Base-by-base conservation (phyloP, 2,888 invertebrate species). In the Steinernema scapterisci region DNA sequence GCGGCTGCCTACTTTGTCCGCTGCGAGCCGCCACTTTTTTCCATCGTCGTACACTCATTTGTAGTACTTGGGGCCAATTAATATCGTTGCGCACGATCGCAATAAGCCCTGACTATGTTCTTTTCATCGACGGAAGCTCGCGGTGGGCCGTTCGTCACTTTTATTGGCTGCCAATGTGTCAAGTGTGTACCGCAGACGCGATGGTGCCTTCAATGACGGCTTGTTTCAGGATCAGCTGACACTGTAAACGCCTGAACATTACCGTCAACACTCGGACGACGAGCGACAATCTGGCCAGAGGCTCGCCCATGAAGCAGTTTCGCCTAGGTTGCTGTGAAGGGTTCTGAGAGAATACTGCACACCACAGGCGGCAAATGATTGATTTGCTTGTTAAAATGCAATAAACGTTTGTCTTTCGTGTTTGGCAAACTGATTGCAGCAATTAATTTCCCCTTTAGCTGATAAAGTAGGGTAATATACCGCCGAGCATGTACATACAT, bases 101-200 rank as follows among this genome's bases (percentile, higher is more conserved):
- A 27, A 63, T 63, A 31, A 31, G 27, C 63, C 23, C 63, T 27
- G 63, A 63, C 31, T 63, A 27, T 27, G 63, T 63, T 63, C 63
- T 63, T 63, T 48, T 63, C 63, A 13, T 63, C 63, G 63, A 25
- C 63, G 63, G 63, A 63, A 63, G 63, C 63, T 31, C 27, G 27
- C 38, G 27, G 63, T 11, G 11, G 25, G 63, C 63, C 63, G 63
- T 63, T 63, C 23, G 31, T 63, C 63, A 63, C 1, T 63, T 63
- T 63, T 63, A 63, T 63, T 63, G 63, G 63, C 63, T 63, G 63
- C 1, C 63, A 63, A 63, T 63, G 63, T 63, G 63, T 63, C 63
- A 63, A 63, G 63, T 63, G 31, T 27, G 63, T 38, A 31, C 63
- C 38, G 63, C 63, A 63, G 63, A 13, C 63, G 63, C 31, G 27